Evolutionary conservation across 2,113 vertebrate genomes (phyloP).

Genomic region (Peromyscus leucopus): DNA sequence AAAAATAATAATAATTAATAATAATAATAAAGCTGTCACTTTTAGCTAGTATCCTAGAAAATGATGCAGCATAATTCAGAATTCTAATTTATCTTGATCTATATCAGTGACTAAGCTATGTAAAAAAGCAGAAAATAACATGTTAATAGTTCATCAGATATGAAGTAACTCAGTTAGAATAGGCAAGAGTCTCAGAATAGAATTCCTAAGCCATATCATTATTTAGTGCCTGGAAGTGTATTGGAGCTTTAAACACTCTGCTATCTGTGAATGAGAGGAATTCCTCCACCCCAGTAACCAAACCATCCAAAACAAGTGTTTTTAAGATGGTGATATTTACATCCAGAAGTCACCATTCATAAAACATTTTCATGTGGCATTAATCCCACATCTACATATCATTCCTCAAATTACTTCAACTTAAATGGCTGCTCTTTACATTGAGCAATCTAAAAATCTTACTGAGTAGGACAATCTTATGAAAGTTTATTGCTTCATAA

Average conservation of each 20-base stretch:
- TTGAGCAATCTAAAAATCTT: constrained; percentile 17
- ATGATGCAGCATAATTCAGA: constrained; percentile 49
- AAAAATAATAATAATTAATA: background rate
- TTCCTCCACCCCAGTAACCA: background rate
- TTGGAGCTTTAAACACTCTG: constrained; percentile 30
- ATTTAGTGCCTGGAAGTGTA: constrained; percentile 54
- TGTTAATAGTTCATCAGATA: constrained; percentile 60
- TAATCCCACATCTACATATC: constrained; percentile 25
- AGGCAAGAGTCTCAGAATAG: constrained; percentile 24
- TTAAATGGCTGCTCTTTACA: constrained; percentile 35
- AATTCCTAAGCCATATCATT: constrained; percentile 60
- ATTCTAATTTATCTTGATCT: constrained; percentile 35
- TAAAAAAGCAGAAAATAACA: constrained; percentile 60
- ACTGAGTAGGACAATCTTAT: background rate
- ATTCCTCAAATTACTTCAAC: constrained; percentile 57
- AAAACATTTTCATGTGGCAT: constrained; percentile 52
- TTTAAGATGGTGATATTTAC: constrained; percentile 60
- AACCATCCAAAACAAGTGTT: constrained; percentile 23
- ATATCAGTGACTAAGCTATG: constrained; percentile 39
- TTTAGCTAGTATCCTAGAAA: constrained; percentile 45
- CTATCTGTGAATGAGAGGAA: constrained; percentile 57
- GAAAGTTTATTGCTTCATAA: constrained; percentile 49
- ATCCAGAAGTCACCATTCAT: constrained; percentile 53
- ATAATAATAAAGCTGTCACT: background rate
- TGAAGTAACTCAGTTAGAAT: constrained; percentile 53